Evolutionary conservation across 2,888 invertebrate species (phyloP).

Genomic region (Diarsia brunnea): DNA sequence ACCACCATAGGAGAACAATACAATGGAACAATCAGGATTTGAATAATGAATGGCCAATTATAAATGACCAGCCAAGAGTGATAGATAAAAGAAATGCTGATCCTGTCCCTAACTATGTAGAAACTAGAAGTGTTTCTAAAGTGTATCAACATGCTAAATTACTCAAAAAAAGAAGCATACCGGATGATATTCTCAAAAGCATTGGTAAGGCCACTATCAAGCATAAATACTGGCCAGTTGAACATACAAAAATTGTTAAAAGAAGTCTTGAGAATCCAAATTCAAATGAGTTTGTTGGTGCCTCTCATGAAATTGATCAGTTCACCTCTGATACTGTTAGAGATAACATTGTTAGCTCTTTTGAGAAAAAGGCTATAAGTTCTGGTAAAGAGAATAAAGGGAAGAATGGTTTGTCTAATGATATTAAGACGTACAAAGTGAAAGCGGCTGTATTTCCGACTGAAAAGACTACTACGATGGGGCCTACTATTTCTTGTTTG

Average conservation of each 20-base stretch:
- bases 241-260: constrained; percentile 69
- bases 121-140: constrained; percentile 53
- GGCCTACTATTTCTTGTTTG: constrained; percentile 81
- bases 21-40: constrained; percentile 79
- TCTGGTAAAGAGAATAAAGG: constrained; percentile 74
- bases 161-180: constrained; percentile 60
- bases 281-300: constrained; percentile 76
- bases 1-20: constrained; percentile 86
- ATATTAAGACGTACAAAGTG: constrained; percentile 77
- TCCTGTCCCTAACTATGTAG: constrained; percentile 51
- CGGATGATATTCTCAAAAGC: constrained; percentile 41
- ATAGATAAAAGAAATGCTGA: constrained; percentile 79
- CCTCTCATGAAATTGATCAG: constrained; percentile 67
- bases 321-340: constrained; percentile 71
- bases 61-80: constrained; percentile 74
- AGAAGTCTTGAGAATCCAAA: constrained; percentile 78
- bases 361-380: constrained; percentile 73
- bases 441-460: constrained; percentile 75
- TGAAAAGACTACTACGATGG: constrained; percentile 74
- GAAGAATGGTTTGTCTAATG: constrained; percentile 75
- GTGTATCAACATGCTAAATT: constrained; percentile 56
- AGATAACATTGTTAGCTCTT: constrained; percentile 72
- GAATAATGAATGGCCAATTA: constrained; percentile 76
- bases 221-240: constrained; percentile 63
- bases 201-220: constrained; percentile 33